phyloP scores from a whole-genome alignment of 2,113 vertebrate genomes.

The Coptodon rendalli region DNA sequence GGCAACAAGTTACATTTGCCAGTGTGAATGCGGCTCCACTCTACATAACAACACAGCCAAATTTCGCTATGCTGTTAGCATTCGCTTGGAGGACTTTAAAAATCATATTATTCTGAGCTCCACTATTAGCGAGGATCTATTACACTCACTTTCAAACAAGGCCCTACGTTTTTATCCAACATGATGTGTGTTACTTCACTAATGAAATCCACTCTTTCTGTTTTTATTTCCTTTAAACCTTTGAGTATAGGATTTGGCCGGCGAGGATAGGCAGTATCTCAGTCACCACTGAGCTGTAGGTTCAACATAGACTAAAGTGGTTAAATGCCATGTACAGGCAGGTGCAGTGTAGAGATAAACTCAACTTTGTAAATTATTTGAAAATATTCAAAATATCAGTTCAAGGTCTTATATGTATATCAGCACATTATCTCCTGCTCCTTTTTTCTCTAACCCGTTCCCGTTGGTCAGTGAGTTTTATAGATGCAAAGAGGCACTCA shows the following conservation, averaged over 20 bases:
- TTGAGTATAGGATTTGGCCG: not conserved
- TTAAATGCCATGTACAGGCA: accelerated
- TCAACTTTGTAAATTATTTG: not conserved
- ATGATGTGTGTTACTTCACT: not conserved
- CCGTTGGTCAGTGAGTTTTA: not conserved
- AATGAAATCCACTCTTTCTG: not conserved
- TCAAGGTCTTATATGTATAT: accelerated
- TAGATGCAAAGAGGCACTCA: not conserved
- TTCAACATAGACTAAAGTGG: not conserved
- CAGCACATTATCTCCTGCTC: not conserved
- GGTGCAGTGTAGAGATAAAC: not conserved
- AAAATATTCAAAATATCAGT: not conserved
- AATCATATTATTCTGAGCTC: not conserved
- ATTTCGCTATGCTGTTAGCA: accelerated
- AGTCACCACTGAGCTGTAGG: not conserved
- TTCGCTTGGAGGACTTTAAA: not conserved
- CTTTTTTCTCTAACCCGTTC: not conserved
- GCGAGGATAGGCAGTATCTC: not conserved
- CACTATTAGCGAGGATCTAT: not conserved
- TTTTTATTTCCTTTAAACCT: not conserved
- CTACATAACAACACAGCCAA: not conserved
- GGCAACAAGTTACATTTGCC: not conserved
- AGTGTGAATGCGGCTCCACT: not conserved
- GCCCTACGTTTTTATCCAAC: not conserved
- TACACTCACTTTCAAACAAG: not conserved